Percentiles rank a stretch among this genome's conserved stretches.
These are phyloP conservation scores for Misgurnus anguillicaudatus DNA, from an alignment of 2,113 vertebrate species.

Conservation along the genomic window DNA sequence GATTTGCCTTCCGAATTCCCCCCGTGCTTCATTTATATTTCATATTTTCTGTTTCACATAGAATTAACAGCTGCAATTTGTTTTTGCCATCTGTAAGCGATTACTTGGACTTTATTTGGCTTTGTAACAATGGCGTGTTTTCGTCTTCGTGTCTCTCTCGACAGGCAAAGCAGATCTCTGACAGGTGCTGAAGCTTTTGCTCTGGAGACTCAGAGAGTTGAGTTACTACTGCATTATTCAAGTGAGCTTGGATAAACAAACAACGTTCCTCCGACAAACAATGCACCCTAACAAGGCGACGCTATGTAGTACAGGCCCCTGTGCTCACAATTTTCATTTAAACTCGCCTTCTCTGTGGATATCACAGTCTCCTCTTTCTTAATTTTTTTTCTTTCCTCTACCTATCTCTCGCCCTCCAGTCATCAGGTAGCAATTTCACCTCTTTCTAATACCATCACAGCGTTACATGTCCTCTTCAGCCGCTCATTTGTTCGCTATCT, in stretches of 20 bases:
- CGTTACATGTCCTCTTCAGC: constrained; percentile 63
- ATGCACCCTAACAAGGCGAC: constrained; percentile 65
- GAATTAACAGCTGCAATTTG: constrained; percentile 78
- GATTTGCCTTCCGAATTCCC: constrained; percentile 71
- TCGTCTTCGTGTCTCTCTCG: constrained; percentile 71
- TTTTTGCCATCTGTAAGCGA: constrained; percentile 79
- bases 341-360: background rate
- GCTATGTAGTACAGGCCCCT: constrained; percentile 54
- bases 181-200: constrained; percentile 77
- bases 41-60: constrained; percentile 76
- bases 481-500: constrained; percentile 68
- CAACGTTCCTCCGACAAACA: constrained; percentile 65
- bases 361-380: background rate
- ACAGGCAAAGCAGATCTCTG: constrained; percentile 73
- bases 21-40: constrained; percentile 74
- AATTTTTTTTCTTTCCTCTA: constrained; percentile 6
- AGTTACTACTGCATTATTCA: constrained; percentile 81
- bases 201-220: constrained; percentile 71
- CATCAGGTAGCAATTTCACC: constrained; percentile 57
- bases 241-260: constrained; percentile 75
- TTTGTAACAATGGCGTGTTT: constrained; percentile 78
- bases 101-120: constrained; percentile 76
- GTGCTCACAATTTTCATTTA: constrained; percentile 18
- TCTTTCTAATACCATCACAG: constrained; percentile 56
- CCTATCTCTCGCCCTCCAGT: background rate